phyloP scores from a whole-genome alignment of 1,140 invertebrate species.

The Drosophila fuyamai region DNA sequence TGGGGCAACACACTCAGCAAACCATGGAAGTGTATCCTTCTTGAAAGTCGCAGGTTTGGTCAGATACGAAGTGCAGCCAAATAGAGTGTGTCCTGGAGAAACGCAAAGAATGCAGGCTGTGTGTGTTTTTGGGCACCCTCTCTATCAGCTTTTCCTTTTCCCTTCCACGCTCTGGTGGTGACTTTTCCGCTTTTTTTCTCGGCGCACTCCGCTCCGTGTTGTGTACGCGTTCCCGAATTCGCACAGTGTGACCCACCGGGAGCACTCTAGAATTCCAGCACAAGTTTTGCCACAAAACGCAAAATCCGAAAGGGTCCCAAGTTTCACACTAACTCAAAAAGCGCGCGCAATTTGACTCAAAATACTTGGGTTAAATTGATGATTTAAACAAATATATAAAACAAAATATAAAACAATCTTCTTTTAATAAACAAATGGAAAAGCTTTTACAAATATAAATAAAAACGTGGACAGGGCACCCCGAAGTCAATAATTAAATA shows the following conservation, averaged over 20 bases:
- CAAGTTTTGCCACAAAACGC: not conserved
- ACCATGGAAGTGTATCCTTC: not conserved
- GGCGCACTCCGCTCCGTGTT: conserved; percentile 31
- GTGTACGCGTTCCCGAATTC: conserved; percentile 18
- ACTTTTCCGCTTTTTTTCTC: conserved; percentile 31
- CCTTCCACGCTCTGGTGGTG: conserved; percentile 25
- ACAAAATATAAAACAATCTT: too few species aligned
- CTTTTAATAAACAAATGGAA: not conserved
- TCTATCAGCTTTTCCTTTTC: conserved; percentile 7
- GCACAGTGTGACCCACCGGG: conserved; percentile 9
- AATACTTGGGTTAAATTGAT: not conserved
- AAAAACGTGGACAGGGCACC: too few species aligned
- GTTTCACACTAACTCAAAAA: not conserved
- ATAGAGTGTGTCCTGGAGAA: not conserved
- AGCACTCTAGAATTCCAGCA: not conserved
- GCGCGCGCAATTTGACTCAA: not conserved
- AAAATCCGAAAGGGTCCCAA: not conserved
- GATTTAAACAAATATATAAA: too few species aligned
- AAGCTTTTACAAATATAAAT: not conserved
- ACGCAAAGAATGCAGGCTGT: conserved; percentile 7
- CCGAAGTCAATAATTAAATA: too few species aligned
- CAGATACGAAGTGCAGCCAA: conserved; percentile 1
- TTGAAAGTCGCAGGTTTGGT: not conserved
- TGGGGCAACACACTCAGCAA: conserved; percentile 39
- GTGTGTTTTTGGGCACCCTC: conserved; percentile 1